Percentiles rank a stretch among this genome's conserved stretches.
phyloP scores from a whole-genome alignment of 2,888 invertebrate species.

The Mesochorus sp. region DNA sequence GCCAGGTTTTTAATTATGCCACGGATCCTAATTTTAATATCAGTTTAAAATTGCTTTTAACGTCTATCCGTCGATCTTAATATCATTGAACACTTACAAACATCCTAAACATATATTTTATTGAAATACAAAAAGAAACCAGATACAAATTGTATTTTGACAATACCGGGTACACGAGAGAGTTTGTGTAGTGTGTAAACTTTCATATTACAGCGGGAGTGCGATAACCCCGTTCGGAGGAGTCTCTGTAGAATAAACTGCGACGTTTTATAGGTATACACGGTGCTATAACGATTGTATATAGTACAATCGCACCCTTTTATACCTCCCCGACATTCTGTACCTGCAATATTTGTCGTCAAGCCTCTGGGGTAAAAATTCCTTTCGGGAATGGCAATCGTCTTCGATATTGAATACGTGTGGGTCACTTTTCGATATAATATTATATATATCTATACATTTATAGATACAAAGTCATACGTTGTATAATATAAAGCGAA shows the following conservation, averaged over 20 bases:
- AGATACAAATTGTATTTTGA: slow-evolving; percentile 11
- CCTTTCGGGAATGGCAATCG: slow-evolving; percentile 67
- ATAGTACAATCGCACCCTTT: slow-evolving; percentile 27
- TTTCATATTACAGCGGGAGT: slow-evolving; percentile 1
- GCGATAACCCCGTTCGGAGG: slow-evolving; percentile 15
- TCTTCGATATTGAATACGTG: slow-evolving; percentile 79
- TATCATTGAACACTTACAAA: not conserved
- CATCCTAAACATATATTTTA: not conserved
- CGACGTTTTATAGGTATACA: slow-evolving; percentile 34
- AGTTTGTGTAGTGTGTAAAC: not conserved
- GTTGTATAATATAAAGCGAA: slow-evolving; percentile 19
- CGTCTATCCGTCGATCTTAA: not conserved
- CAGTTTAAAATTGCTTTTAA: too few relatives aligned
- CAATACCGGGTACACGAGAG: not conserved
- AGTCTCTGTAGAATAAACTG: slow-evolving; percentile 39
- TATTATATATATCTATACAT: slow-evolving; percentile 6
- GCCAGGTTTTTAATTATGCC: too few relatives aligned
- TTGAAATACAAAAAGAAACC: not conserved
- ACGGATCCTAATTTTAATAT: too few relatives aligned
- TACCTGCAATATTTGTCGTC: slow-evolving; percentile 54
- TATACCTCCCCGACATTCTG: slow-evolving; percentile 10
- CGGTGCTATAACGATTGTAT: slow-evolving; percentile 8
- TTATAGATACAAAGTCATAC: too few relatives aligned
- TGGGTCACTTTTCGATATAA: slow-evolving; percentile 76
- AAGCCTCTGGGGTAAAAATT: slow-evolving; percentile 50